Base-by-base conservation (phyloP, 2,797 vertebrate species). In the Takifugu ocellatus region DNA sequence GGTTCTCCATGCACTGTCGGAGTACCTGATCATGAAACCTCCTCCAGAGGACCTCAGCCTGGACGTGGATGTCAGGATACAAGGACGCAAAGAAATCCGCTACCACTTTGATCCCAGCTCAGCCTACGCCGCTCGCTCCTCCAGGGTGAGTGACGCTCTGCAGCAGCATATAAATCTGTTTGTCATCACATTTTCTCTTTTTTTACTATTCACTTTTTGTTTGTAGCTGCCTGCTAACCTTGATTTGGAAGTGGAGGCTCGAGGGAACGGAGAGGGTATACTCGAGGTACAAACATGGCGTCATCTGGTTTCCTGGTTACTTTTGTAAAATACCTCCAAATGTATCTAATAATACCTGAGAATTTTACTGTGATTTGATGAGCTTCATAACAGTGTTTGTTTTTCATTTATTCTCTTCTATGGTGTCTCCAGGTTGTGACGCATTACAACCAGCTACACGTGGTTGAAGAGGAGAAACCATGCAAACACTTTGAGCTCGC, bases 1-100 rank as follows among this genome's bases (percentile, higher is more conserved):
- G 54, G 91, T 92, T 3, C 84, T 92, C 14, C 91, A 92, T 53
- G 89, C 88, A 3, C 66, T 92, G 44, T 90, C 91, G 0, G 85
- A 90, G 72, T 92, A 90, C 63, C 59, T 90, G 44, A 70, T 87
- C 9, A 56, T 74, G n/a, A 78, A 29, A 26, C 87, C 87, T 2
- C 71, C 82, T 25, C 25, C 74, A 0, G 8, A 15, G 5, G 79
- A 86, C 33, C 53, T 82, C 57, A 72, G 5, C 25, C 81, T 92
- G 68, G 47, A 76, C 3, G 90, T 92, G 44, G 31, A 17, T 39
- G 12, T 92, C 54, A 83, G 48, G 47, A 36, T 91, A 6, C 17
- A 69, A 0, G 90, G 89, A n/a, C 90, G 89, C 17, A 81, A 9
- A 2, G 85, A 86, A 0, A 5, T 63, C 33, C 74, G 67, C 31